Conservation (phyloP, 2,797 vertebrate species). For the Hypotaenidia philippensis region DNA sequence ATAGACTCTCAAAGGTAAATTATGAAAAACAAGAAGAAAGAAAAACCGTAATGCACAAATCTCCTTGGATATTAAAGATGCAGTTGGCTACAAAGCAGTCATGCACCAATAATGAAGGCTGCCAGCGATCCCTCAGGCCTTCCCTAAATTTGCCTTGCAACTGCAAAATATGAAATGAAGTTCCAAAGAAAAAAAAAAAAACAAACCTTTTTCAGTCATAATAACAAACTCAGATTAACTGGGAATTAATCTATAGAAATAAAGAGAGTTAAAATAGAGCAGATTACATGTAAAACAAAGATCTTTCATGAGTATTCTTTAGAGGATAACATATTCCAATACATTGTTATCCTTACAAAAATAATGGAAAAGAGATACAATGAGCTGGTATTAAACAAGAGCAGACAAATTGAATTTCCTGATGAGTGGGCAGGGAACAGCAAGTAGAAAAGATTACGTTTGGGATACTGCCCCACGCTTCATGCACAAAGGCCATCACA, state of each 20-base stretch:
- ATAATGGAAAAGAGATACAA: neutral
- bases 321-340: constrained; percentile 22
- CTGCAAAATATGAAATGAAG: constrained; percentile 67
- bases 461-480: neutral
- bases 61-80: constrained; percentile 74
- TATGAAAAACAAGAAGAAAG: constrained; percentile 78
- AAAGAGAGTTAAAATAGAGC: constrained; percentile 1
- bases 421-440: neutral
- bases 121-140: constrained; percentile 69
- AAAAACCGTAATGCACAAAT: constrained; percentile 66
- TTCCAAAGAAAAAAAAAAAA: neutral
- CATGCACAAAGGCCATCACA: neutral
- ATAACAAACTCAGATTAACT: constrained; percentile 64
- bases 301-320: neutral
- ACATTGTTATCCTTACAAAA: neutral
- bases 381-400: neutral
- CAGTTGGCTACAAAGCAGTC: constrained; percentile 71
- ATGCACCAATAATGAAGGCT: constrained; percentile 68
- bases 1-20: constrained; percentile 78
- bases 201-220: constrained; percentile 3
- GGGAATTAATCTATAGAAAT: constrained; percentile 53
- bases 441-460: neutral
- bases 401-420: constrained; percentile 1
- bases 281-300: neutral
- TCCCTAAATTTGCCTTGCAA: constrained; percentile 69